These are phyloP conservation scores for Helleia helle DNA, from an alignment of 2,888 invertebrate genomes.

Conservation along the genomic window DNA sequence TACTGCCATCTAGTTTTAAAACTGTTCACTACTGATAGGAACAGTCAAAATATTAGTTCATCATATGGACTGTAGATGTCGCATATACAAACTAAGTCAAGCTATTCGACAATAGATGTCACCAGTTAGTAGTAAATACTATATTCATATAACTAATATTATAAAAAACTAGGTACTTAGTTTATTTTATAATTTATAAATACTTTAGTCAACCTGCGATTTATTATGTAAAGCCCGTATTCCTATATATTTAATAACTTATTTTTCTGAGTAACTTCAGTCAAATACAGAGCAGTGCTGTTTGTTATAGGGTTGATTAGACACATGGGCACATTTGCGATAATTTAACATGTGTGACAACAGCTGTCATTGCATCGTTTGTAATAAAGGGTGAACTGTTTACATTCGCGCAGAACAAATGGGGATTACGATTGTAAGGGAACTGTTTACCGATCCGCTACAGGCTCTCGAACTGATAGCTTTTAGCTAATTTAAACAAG, in stretches of 20 bases:
- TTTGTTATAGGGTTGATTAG: constrained; percentile 20
- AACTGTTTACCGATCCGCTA: neutral
- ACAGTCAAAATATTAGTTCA: neutral
- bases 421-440: constrained; percentile 14
- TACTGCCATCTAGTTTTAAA: neutral
- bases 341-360: constrained; percentile 32
- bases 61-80: neutral
- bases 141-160: too few species aligned
- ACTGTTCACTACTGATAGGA: too few species aligned
- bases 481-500: constrained; percentile 1
- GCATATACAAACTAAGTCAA: neutral
- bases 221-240: too few species aligned
- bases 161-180: neutral
- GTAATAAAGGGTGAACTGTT: constrained; percentile 28
- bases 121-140: too few species aligned
- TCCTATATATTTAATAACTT: too few species aligned
- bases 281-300: too few species aligned
- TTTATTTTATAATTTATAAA: too few species aligned
- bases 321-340: constrained; percentile 25
- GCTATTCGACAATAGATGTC: constrained; percentile 15
- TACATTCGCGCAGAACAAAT: constrained; percentile 22
- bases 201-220: too few species aligned
- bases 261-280: too few species aligned
- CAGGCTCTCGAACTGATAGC: neutral
- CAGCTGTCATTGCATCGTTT: constrained; percentile 29